Evolutionary conservation across 2,888 invertebrate genomes (phyloP), one percentile per base, ranked within the genome.

Genomic region (Netelia inedita): DNA sequence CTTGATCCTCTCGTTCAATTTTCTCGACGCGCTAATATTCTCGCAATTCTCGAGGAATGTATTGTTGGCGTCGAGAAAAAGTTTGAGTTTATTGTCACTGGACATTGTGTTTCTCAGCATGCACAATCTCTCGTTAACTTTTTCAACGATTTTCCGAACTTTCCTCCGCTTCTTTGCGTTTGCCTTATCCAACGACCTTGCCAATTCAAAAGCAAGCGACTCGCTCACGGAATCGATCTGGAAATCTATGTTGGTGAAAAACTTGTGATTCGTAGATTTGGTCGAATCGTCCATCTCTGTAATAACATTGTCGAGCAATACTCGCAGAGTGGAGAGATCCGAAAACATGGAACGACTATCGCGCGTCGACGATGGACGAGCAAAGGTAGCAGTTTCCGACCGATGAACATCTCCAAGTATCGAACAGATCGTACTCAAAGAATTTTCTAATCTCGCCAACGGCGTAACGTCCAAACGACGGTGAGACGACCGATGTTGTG

Each of bases 31-130:
- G n/a, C n/a, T n/a, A 9, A 55, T 72, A 5, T 75, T 53, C 0
- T 72, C 63, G 23, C 82, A 82, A 10, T 68, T 72, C 9, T 73
- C 65, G 53, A 85, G 8, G 9, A 79, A 76, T 1, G 43, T 57
- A 11, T 16, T 21, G 6, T 79, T 72, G 19, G 19, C 35, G 43
- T 79, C 82, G 23, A 79, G 71, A 41, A 71, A 46, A 8, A 63
- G 69, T 43, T 71, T 50, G 19, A 61, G 23, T 11, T 41, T 41
- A 61, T 55, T 85, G 21, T 79, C 82, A 55, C 82, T 76, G 21
- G 82, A 57, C 46, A 79, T 55, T 2, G 82, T 82, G 23, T 79
- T 82, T 66, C 85, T 75, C 72, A 85, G 55, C 2, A 85, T 8
- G 55, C 79, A 82, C 35, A 85, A 41, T 66, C 55, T 75, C 14